phyloP scores from a whole-genome alignment of 37 sponge, comb jelly and placozoan genomes.

The Cladorhizidae sp. region DNA sequence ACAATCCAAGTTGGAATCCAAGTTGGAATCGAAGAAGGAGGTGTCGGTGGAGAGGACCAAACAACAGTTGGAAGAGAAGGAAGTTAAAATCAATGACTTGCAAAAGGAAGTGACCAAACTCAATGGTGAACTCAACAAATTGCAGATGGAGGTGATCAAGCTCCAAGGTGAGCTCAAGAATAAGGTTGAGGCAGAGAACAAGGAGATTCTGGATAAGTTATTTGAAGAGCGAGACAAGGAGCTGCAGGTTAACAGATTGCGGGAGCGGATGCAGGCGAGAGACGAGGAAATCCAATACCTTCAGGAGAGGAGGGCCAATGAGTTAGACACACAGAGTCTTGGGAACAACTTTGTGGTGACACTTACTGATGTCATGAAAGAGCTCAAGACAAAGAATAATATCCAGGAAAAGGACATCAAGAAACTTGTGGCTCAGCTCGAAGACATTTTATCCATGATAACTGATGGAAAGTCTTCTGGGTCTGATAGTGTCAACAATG shows the following conservation, averaged over 20 bases:
- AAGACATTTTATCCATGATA: neutral
- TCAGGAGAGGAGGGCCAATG: neutral
- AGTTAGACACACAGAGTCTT: neutral
- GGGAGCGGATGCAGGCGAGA: neutral
- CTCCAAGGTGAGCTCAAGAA: neutral
- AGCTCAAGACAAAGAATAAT: neutral
- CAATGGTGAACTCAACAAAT: too few species aligned
- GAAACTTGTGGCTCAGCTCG: neutral
- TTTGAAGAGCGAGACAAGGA: neutral
- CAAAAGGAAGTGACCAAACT: too few species aligned
- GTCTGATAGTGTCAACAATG: neutral
- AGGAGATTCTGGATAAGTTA: neutral
- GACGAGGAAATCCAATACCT: neutral
- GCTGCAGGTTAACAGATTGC: neutral
- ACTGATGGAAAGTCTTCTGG: too few species aligned
- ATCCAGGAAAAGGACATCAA: neutral
- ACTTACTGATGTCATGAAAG: neutral
- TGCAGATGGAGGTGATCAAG: too few species aligned
- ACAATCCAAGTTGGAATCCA: neutral
- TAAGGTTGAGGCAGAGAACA: neutral
- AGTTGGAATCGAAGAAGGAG: neutral
- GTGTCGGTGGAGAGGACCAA: neutral
- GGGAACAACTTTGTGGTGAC: neutral
- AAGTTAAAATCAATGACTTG: too few species aligned
- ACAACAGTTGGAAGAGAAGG: conserved; percentile 1